Base-by-base conservation (phyloP, 2,797 vertebrate species). In the Manis pentadactyla region DNA sequence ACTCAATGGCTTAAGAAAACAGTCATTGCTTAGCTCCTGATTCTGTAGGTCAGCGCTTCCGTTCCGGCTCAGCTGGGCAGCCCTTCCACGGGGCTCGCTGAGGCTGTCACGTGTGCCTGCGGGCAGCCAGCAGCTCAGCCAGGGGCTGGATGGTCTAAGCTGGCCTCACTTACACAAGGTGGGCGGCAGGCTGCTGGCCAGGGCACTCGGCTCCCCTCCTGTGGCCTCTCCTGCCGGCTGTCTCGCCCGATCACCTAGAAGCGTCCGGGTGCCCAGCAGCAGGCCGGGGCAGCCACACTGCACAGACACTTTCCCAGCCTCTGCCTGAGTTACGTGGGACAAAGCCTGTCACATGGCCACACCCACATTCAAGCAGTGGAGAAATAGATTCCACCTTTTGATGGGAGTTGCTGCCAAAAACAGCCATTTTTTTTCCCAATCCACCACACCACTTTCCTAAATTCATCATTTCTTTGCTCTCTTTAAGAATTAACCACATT, bases 401-500 rank as follows among this genome's bases (percentile, higher is more conserved):
- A 51, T 82, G 51, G 29, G 31, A 85, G 39, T 27, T 25, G 17
- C 69, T 81, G 19, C 61, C 49, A 73, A 63, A 31, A 57, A 63
- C 2, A 7, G 18, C 19, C 34, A 11, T 0, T 57, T 34, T 55
- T 29, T 71, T 69, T 85, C 79, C 12, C 55, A 74, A 10, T 49
- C 75, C n/a, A 39, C 57, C 29, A 42, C 29, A 6, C 4, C 10
- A 1, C 49, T 91, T 94, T 89, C 37, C 69, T 64, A 57, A 90
- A 85, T 31, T 88, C 31, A 49, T 87, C 42, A 74, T 61, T 88
- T 46, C 37, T 93, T 74, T n/a, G 15, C n/a, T 92, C 81, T 81
- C 57, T 63, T 61, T 57, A 75, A 57, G 53, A 42, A 42, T 39
- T 34, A 79, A 59, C 59, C 46, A 57, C 4, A 17, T n/a, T 66